Percentiles rank a stretch among this genome's conserved stretches.
Evolutionary conservation across 2,888 invertebrate species (phyloP).

Genomic region (Bibio marci): DNA sequence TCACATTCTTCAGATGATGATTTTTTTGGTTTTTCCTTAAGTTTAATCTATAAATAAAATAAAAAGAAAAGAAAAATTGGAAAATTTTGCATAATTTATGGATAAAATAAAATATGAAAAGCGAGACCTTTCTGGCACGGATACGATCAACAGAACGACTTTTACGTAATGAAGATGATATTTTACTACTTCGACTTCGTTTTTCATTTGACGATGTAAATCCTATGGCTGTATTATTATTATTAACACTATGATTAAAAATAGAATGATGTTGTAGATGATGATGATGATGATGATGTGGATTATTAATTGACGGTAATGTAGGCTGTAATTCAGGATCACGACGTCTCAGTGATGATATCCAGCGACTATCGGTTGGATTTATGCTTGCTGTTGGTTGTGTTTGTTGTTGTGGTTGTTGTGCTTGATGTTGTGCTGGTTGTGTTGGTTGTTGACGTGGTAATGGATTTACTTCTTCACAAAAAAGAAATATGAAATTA

Average conservation of each 20-base stretch:
- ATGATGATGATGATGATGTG: slow-evolving; percentile 23
- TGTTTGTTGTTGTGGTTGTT: slow-evolving; percentile 2
- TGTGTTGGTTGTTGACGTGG: slow-evolving; percentile 9
- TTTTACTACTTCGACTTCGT: slow-evolving; percentile 15
- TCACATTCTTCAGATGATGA: slow-evolving; percentile 30
- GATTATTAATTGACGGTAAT: slow-evolving; percentile 39
- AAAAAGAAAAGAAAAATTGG: neutral
- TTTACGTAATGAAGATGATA: slow-evolving; percentile 23
- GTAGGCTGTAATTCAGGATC: slow-evolving; percentile 48
- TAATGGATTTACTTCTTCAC: slow-evolving; percentile 24
- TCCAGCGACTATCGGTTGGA: slow-evolving; percentile 44
- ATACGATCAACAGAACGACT: slow-evolving; percentile 28
- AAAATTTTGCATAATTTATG: too few relatives aligned
- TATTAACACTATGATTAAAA: slow-evolving; percentile 18
- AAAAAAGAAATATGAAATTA: neutral
- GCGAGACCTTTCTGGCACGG: slow-evolving; percentile 24
- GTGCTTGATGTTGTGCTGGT: slow-evolving; percentile 13
- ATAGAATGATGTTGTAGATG: slow-evolving; percentile 22
- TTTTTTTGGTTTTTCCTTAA: slow-evolving; percentile 22
- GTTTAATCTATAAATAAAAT: slow-evolving; percentile 20
- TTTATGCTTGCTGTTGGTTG: slow-evolving; percentile 13
- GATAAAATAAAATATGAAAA: neutral
- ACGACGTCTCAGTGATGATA: slow-evolving; percentile 43
- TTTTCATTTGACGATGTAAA: slow-evolving; percentile 29
- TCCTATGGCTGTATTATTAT: slow-evolving; percentile 26